A percentile compares a stretch with the other conserved stretches of the same genome.
These are phyloP conservation scores for Enteromius anoplus DNA, from an alignment of 2,797 vertebrate species.

Conservation along the genomic window DNA sequence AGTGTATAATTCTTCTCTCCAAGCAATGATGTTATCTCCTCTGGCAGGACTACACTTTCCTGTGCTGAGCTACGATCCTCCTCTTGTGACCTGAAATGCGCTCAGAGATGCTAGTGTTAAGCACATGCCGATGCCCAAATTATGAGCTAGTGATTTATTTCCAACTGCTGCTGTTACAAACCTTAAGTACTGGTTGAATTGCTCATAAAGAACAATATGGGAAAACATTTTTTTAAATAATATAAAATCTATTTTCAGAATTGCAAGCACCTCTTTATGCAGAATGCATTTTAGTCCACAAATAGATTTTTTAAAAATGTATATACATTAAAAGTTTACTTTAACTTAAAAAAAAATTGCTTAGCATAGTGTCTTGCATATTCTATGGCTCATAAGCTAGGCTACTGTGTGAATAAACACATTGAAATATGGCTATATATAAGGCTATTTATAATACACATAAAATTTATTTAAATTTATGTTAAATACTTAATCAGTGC, in stretches of 20 bases:
- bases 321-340: too few relatives aligned
- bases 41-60: constrained; percentile 5
- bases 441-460: not conserved
- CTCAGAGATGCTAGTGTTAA: constrained; percentile 40
- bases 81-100: constrained; percentile 28
- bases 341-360: too few relatives aligned
- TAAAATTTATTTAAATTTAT: not conserved
- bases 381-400: not conserved
- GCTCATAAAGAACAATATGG: not conserved
- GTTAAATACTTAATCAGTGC: not conserved
- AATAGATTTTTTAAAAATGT: too few relatives aligned
- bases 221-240: not conserved
- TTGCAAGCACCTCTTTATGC: not conserved
- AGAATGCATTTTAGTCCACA: not conserved
- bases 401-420: not conserved
- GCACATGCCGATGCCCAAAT: constrained; percentile 36
- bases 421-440: not conserved
- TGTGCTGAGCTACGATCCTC: constrained; percentile 7
- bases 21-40: constrained; percentile 33
- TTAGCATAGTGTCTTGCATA: not conserved
- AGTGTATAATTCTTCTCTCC: constrained; percentile 24
- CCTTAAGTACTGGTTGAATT: not conserved
- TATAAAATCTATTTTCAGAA: not conserved
- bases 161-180: constrained; percentile 23
- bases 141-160: constrained; percentile 30